A percentile compares a stretch with the other conserved stretches of the same genome.
phyloP scores from a whole-genome alignment of 2,888 invertebrate genomes.

The Patella ulyssiponensis region DNA sequence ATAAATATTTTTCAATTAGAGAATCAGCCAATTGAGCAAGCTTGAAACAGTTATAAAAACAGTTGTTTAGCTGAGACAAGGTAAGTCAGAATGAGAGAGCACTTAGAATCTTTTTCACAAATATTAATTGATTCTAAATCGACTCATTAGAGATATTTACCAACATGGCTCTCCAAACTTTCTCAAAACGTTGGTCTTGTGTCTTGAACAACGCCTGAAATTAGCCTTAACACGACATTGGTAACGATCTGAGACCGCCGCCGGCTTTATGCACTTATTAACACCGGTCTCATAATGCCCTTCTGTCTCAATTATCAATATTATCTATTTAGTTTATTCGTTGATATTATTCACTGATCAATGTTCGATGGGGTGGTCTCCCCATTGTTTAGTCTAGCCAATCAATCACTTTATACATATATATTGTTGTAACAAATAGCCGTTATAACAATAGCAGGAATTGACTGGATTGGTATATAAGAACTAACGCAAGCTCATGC shows the following conservation, averaged over 20 bases:
- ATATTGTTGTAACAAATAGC: not conserved
- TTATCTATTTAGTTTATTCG: not conserved
- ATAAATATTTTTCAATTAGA: slow-evolving; percentile 7
- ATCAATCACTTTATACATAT: not conserved
- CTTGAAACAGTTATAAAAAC: not conserved
- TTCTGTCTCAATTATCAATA: not conserved
- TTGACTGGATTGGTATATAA: not conserved
- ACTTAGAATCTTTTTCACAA: not conserved
- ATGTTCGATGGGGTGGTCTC: slow-evolving; percentile 3
- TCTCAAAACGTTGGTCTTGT: not conserved
- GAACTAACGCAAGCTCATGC: not conserved
- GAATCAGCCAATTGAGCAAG: not conserved
- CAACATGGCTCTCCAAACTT: not conserved
- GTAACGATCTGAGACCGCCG: not conserved
- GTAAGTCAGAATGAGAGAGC: slow-evolving; percentile 2
- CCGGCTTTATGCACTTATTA: not conserved
- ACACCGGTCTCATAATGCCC: not conserved
- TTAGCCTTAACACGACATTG: not conserved
- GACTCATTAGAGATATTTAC: not conserved
- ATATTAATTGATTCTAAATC: slow-evolving; percentile 3
- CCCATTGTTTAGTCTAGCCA: not conserved
- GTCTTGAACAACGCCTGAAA: not conserved
- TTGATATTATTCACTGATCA: slow-evolving; percentile 4
- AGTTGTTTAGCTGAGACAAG: not conserved
- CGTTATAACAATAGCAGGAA: not conserved